These are phyloP conservation scores for Halotydeus destructor DNA, from an alignment of 1,140 invertebrate genomes.

Conservation along the genomic window DNA sequence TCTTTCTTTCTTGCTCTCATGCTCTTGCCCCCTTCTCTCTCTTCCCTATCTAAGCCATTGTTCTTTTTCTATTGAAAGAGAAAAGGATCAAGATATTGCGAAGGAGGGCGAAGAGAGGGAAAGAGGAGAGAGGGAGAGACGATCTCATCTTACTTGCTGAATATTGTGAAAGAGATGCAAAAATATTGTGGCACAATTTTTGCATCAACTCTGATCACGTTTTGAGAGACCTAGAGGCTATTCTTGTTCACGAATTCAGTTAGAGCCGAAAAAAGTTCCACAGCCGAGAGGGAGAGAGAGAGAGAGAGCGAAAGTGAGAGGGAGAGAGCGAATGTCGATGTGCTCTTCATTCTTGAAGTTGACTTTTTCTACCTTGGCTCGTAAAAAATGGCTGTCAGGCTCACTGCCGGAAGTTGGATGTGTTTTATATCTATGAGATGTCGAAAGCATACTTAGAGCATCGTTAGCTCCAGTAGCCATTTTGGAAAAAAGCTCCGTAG, in stretches of 20 bases:
- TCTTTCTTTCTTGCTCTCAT: background rate
- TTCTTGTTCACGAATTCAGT: too few relatives aligned
- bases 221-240: background rate
- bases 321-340: too few relatives aligned
- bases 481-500: too few relatives aligned
- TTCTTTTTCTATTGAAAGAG: background rate
- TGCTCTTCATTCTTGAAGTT: too few relatives aligned
- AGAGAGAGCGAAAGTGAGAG: background rate
- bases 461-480: too few relatives aligned
- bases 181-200: background rate
- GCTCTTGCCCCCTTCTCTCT: background rate
- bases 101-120: too few relatives aligned
- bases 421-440: too few relatives aligned
- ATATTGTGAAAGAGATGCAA: background rate
- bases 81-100: background rate
- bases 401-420: too few relatives aligned
- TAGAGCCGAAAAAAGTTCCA: background rate
- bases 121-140: background rate
- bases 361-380: too few relatives aligned
- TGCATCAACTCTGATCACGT: background rate
- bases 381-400: too few relatives aligned
- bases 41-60: background rate
- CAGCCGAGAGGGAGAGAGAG: background rate
- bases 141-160: background rate
- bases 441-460: too few relatives aligned